Conservation (phyloP, 2,797 vertebrate genomes). For the Tokudaia tokunoshimensis region DNA sequence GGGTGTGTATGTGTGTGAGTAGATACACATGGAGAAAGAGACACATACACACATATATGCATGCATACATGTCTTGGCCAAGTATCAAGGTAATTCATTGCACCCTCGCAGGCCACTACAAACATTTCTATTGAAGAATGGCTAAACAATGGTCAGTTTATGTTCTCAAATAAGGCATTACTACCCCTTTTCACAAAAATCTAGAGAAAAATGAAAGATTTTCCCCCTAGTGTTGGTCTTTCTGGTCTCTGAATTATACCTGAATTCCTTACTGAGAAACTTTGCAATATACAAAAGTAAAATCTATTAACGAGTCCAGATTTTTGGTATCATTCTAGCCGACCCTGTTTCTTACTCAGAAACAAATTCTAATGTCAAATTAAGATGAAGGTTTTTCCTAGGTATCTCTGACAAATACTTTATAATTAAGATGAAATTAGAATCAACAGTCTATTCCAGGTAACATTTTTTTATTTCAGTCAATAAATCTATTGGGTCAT, state of each 20-base stretch:
- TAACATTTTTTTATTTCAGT: slow-evolving; percentile 10
- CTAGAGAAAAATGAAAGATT: neutral
- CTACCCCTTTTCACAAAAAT: slow-evolving; percentile 3
- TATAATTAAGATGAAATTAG: slow-evolving; percentile 20
- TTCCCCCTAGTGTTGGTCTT: neutral
- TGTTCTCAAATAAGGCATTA: neutral
- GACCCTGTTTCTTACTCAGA: neutral
- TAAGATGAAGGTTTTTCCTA: neutral
- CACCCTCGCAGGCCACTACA: neutral
- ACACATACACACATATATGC: too few relatives aligned
- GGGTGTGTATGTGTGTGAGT: neutral
- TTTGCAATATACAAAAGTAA: slow-evolving; percentile 9
- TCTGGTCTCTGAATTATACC: neutral
- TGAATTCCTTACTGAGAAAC: neutral
- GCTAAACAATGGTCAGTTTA: neutral
- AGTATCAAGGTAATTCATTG: neutral
- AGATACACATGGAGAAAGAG: neutral
- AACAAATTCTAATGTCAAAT: slow-evolving; percentile 47
- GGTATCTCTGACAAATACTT: neutral
- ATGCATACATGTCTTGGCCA: neutral
- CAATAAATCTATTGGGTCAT: neutral
- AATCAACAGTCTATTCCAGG: neutral
- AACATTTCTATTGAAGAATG: neutral
- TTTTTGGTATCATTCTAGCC: neutral
- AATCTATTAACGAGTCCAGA: neutral